Percentiles rank a stretch among this genome's conserved stretches.
These are phyloP conservation scores for Anoplophora glabripennis DNA, from an alignment of 1,140 invertebrate species.

Conservation along the genomic window DNA sequence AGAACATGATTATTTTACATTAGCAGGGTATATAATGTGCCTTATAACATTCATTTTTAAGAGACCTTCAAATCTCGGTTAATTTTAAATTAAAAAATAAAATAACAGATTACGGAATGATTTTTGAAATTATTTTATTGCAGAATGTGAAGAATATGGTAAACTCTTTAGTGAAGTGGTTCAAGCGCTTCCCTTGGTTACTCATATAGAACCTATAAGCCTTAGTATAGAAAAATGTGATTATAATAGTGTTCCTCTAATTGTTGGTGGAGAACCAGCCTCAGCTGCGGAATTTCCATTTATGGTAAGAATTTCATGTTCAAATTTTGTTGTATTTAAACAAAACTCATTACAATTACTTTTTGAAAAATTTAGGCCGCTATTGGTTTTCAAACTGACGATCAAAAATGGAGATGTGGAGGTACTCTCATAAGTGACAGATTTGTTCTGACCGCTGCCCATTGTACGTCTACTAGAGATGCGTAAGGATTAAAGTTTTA, in stretches of 20 bases:
- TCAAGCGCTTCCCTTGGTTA: slow-evolving; percentile 46
- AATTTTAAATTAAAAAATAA: too few species aligned
- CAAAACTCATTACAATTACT: not conserved
- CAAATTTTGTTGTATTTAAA: not conserved
- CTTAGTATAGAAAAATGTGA: slow-evolving; percentile 47
- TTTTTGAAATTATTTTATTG: slow-evolving; percentile 32
- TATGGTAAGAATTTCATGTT: slow-evolving; percentile 48
- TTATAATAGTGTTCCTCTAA: slow-evolving; percentile 49
- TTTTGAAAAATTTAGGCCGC: slow-evolving; percentile 32
- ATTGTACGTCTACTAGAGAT: slow-evolving; percentile 39
- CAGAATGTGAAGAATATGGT: slow-evolving; percentile 51
- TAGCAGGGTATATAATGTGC: too few species aligned
- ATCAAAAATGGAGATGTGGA: slow-evolving; percentile 41
- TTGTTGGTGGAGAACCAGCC: slow-evolving; percentile 55
- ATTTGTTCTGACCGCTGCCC: slow-evolving; percentile 46
- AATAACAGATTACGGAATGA: too few species aligned
- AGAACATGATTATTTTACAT: too few species aligned
- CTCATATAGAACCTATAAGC: slow-evolving; percentile 37
- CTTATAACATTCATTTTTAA: too few species aligned
- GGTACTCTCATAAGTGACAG: slow-evolving; percentile 45
- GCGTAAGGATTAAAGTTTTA: slow-evolving; percentile 22
- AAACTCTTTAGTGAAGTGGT: slow-evolving; percentile 41
- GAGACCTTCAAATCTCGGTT: too few species aligned
- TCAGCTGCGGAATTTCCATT: slow-evolving; percentile 57
- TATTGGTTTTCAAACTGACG: slow-evolving; percentile 33